A percentile compares a stretch with the other conserved stretches of the same genome.
These are phyloP conservation scores for Nezara viridula DNA, from an alignment of 2,888 invertebrate species.

Conservation along the genomic window DNA sequence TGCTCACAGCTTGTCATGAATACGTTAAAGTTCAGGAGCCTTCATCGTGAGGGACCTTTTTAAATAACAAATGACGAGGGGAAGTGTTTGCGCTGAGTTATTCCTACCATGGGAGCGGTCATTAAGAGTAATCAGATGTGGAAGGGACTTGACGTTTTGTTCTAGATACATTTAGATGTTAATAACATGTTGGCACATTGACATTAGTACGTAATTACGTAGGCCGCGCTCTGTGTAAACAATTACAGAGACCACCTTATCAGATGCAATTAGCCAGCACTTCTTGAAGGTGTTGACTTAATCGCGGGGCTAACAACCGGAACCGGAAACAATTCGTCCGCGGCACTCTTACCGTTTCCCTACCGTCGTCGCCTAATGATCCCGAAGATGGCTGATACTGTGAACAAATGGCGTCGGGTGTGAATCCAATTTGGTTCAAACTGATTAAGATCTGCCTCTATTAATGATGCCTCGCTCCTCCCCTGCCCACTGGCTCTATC, in stretches of 20 bases:
- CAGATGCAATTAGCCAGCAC: conserved; percentile 52
- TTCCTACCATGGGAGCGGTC: conserved; percentile 5
- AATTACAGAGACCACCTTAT: conserved; percentile 52
- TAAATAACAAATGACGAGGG: background rate
- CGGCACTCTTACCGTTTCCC: conserved; percentile 30
- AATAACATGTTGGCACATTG: conserved; percentile 26
- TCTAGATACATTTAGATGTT: conserved; percentile 56
- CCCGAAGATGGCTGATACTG: conserved; percentile 11
- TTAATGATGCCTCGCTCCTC: conserved; percentile 35
- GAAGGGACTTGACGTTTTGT: conserved; percentile 51
- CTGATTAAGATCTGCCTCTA: conserved; percentile 50
- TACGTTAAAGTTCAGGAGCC: conserved; percentile 23
- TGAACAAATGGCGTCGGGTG: conserved; percentile 52
- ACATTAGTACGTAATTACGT: conserved; percentile 52
- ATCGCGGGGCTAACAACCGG: conserved; percentile 54
- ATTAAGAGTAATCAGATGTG: conserved; percentile 52
- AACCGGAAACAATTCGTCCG: conserved; percentile 54
- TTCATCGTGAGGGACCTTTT: background rate
- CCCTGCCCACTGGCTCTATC: background rate
- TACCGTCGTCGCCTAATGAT: conserved; percentile 39
- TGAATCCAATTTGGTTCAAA: conserved; percentile 44
- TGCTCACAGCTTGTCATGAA: background rate
- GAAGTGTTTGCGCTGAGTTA: conserved; percentile 27
- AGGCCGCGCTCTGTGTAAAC: conserved; percentile 45
- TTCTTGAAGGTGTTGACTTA: conserved; percentile 54